Evolutionary conservation across 2,888 invertebrate genomes (phyloP), one percentile per base, ranked within the genome.

Genomic region (Phlogophora meticulosa): DNA sequence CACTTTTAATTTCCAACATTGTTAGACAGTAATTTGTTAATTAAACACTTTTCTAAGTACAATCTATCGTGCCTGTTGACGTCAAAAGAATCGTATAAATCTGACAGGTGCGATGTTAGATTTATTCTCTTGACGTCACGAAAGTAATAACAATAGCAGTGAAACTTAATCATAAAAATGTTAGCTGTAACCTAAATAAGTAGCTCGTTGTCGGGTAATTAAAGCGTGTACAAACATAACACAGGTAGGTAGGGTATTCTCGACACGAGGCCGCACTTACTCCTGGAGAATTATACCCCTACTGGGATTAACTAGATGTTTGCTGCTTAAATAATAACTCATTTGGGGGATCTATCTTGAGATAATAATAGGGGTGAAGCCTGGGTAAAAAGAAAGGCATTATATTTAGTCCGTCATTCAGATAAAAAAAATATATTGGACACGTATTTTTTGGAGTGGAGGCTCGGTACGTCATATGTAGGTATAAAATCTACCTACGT

Each of bases 251-350:
- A 22, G 46, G 22, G 46, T 60, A 72, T 64, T 65, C 72, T 17
- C 72, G 15, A 80, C 80, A 80, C 69, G 79, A 40, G 24, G 59
- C 36, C 58, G 79, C 81, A 75, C 81, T 80, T 65, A 78, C 48
- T 60, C 9, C 22, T 22, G 55, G 48, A 78, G 72, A 78, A 67
- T 80, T 72, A 80, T 72, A 53, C 28, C 45, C 55, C 79, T 20
- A 34, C 4, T 22, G 81, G 79, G 80, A 81, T 49, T 78, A 40
- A 10, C 9, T 17, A 42, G 42, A 62, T 61, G 66, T 67, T 45
- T 55, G 36, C 38, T 55, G 36, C 57, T 68, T 64, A 64, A 67
- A 59, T 69, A 69, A 78, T 74, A 61, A 62, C 55, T 71, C 45
- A 77, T 72, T 64, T 52, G 10, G 53, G 46, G 15, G 22, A 28